Evolutionary conservation across 2,113 vertebrate species (phyloP), one percentile per base, ranked within the genome.

Genomic region (Eublepharis macularius): DNA sequence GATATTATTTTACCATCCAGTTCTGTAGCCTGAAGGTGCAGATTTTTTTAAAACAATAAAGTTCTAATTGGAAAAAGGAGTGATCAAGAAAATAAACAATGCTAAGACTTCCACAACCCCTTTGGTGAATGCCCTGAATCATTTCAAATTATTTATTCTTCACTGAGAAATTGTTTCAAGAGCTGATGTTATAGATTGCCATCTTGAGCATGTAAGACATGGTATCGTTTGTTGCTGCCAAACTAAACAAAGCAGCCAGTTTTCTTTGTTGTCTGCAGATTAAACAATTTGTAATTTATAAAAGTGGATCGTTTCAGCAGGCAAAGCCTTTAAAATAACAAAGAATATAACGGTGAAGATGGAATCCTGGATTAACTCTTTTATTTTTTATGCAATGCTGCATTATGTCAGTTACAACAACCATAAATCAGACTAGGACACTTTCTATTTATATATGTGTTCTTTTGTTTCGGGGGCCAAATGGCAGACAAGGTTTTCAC

Each of bases 261-360:
- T 92, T 79, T 85, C 9, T 87, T 94, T 82, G 21, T 68, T 82
- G 65, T 65, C 82, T 1, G 26, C 83, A 85, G 84, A 87, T 47
- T 73, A 70, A 87, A 82, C 80, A 6, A 90, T 84, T 91, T 80
- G 12, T 32, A 87, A 41, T 84, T 17, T 85, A 80, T 39, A 57
- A 74, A 39, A 32, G 8, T 82, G 86, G 83, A 82, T 51, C 83
- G 1, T 1, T 87, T 21, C 39, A 82, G 1, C 87, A 34, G 69
- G 54, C 49, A 72, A 85, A 47, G 39, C 26, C 72, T 85, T 85
- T 47, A 73, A 83, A 89, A 82, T 57, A 65, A 2, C 6, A 86
- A 90, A 73, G 75, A 89, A 80, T 80, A 85, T 77, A 2, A 2
- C 60, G 2, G 63, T 77, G 69, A 68, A 77, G 63, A 41, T 41